Percentiles rank a stretch among this genome's conserved stretches.
phyloP scores from a whole-genome alignment of 2,797 vertebrate genomes.

The Ispidina picta region DNA sequence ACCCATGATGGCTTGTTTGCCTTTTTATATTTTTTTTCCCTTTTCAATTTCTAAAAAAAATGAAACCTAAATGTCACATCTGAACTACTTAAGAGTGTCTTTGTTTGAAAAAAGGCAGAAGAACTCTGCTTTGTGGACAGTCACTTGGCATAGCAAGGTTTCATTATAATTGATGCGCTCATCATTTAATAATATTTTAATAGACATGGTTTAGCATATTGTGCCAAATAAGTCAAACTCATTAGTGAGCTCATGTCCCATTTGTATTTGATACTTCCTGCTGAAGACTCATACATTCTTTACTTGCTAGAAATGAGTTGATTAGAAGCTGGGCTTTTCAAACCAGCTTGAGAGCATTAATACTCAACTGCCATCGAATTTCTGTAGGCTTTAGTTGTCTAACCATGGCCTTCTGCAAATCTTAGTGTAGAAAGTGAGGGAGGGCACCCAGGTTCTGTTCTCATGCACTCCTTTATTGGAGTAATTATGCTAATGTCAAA shows the following conservation, averaged over 20 bases:
- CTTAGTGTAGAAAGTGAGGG: background rate
- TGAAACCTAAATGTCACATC: background rate
- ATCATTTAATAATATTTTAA: conserved; percentile 24
- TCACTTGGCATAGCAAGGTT: background rate
- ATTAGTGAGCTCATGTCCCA: conserved; percentile 36
- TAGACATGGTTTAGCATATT: background rate
- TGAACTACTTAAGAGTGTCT: background rate
- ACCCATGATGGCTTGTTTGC: background rate
- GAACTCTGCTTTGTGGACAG: background rate
- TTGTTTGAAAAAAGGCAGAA: conserved; percentile 2
- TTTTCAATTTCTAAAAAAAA: background rate
- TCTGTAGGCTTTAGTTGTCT: background rate
- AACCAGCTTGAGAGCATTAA: background rate
- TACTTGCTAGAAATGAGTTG: background rate
- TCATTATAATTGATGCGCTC: conserved; percentile 34
- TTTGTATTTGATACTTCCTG: conserved; percentile 51
- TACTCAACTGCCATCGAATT: background rate
- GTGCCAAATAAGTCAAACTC: conserved; percentile 29
- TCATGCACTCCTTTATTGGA: background rate
- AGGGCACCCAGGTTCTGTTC: background rate
- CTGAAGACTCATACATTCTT: background rate
- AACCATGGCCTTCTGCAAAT: background rate
- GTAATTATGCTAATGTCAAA: background rate
- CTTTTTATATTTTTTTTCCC: background rate
- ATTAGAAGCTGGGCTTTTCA: background rate